Base-by-base conservation (phyloP, 2,888 invertebrate species). In the Lithodes maja region DNA sequence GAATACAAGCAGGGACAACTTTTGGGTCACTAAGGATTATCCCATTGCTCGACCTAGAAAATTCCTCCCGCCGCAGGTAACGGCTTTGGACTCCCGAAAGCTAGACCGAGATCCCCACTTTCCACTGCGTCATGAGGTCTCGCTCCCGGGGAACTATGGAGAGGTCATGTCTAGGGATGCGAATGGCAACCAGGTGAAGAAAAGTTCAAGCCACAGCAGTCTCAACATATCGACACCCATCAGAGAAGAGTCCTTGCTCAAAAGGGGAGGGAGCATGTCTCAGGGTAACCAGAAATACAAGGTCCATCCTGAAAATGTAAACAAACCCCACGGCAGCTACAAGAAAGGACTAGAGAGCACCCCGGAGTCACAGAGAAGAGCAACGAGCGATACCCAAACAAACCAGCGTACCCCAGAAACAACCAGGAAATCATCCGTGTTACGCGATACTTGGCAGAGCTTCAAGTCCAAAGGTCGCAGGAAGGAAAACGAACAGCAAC, bases 1-100 rank as follows among this genome's bases (percentile, higher is more conserved):
- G 33, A 69, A 5, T 69, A 5, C 71, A 69, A 3, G 50, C 49
- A 78, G 50, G 50, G 52, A 50, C n/a, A 5, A 50, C 5, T 33
- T 33, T 33, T 61, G 61, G 83, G 85, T 85, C 15, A 61, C 49
- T 54, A 87, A 87, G 52, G 87, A 87, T 15, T 75, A 71, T 50
- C 90, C 90, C 5, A 52, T 90, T 71, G 90, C 90, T 9, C 71
- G 87, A 7, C 90, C 90, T n/a, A 86, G 90, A 53, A 90, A 85
- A 49, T 50, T 78, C n/a, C n/a, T 87, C 3, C 87, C 87, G n/a
- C 78, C 77, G 49, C 84, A 82, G 15, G 53, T 78, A 33, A n/a
- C 50, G 9, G 3, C 61, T 69, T 2, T 82, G 55, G 81, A 87
- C 12, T 61, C 61, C n/a, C 81, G 80, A 50, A n/a, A 75, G n/a